Evolutionary conservation across 2,113 vertebrate genomes (phyloP), one percentile per base, ranked within the genome.

Genomic region (Delphinus delphis): DNA sequence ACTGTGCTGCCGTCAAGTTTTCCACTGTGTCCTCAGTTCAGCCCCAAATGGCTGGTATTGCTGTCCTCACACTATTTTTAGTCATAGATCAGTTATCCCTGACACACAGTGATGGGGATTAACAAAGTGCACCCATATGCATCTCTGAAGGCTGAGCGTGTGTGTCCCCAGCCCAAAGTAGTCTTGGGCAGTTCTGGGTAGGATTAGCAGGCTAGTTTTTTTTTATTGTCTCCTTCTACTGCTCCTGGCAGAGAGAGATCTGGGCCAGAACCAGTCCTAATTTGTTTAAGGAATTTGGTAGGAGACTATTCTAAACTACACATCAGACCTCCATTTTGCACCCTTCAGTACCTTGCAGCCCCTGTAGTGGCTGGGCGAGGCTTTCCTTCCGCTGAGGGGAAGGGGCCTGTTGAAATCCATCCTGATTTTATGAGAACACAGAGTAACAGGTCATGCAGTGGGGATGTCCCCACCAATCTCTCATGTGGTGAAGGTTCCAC

Each of bases 51-150:
- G 86, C 91, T 93, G 62, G 89, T 84, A 76, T 53, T 91, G 91
- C 96, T 98, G 96, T 97, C 97, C 97, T 97, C 79, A 20, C 93
- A 88, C 96, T 98, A 98, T 98, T 98, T 98, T 98, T 98, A 98
- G 97, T 93, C 88, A 58, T 96, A 95, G 97, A 98, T 98, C 98
- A 97, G 96, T 96, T 98, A 98, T 98, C 97, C 97, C 96, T 98
- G 98, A 98, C 96, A 97, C 2, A 55, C 83, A 77, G 97, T 18
- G 92, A 87, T 44, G 83, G 86, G 93, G 97, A 97, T 98, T 98
- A 98, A 95, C 96, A 90, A 98, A 98, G 93, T 96, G 97, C 98
- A 96, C 92, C 74, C 94, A 88, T 85, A 58, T 55, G 98, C 95
- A 96, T 93, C 96, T 97, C 97, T 97, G 93, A 97, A 93, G 96